A percentile compares a stretch with the other conserved stretches of the same genome.
Evolutionary conservation across 2,888 invertebrate species (phyloP).

Genomic region (Aspidiotus destructor): DNA sequence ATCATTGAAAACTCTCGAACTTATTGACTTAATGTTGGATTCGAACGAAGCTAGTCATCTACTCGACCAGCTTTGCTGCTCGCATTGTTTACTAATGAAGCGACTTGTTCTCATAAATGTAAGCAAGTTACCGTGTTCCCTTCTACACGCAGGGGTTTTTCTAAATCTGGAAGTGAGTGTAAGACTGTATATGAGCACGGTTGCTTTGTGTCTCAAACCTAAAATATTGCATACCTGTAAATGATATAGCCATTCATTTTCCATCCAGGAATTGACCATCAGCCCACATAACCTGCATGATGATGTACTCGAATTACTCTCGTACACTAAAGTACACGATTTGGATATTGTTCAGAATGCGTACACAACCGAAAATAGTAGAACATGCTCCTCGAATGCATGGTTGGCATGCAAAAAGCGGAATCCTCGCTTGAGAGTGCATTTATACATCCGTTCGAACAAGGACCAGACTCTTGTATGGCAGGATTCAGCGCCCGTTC

Average conservation of each 20-base stretch:
- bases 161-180: slow-evolving; percentile 54
- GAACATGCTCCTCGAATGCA: slow-evolving; percentile 38
- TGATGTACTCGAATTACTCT: slow-evolving; percentile 57
- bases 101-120: slow-evolving; percentile 62
- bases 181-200: not conserved
- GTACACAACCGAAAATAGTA: slow-evolving; percentile 50
- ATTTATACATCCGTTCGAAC: slow-evolving; percentile 55
- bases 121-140: slow-evolving; percentile 57
- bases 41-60: slow-evolving; percentile 59
- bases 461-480: slow-evolving; percentile 53
- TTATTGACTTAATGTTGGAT: slow-evolving; percentile 66
- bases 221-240: not conserved
- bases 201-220: not conserved
- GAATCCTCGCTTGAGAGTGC: slow-evolving; percentile 56
- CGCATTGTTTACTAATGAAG: slow-evolving; percentile 53
- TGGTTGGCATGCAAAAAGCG: slow-evolving; percentile 50
- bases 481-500: slow-evolving; percentile 60
- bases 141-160: slow-evolving; percentile 66
- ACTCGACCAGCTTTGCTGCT: slow-evolving; percentile 59
- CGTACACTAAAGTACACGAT: slow-evolving; percentile 54
- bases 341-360: slow-evolving; percentile 65
- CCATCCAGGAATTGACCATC: slow-evolving; percentile 50
- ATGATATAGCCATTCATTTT: not conserved
- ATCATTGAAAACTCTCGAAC: slow-evolving; percentile 51
- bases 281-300: slow-evolving; percentile 67